phyloP scores from a whole-genome alignment of 2,888 invertebrate genomes.

The Ypsolopha sequella region DNA sequence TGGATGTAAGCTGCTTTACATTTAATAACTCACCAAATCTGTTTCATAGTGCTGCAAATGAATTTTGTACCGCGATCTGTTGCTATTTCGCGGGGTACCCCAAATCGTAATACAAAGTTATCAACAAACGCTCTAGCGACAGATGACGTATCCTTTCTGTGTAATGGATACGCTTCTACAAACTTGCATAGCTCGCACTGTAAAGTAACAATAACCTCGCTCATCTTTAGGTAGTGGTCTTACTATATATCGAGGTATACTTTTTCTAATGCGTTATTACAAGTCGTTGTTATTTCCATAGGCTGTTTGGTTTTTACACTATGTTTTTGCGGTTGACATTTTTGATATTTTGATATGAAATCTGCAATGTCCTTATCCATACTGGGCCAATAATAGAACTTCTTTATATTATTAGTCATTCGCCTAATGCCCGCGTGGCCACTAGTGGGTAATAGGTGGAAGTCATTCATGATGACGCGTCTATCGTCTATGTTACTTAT shows the following conservation, averaged over 20 bases:
- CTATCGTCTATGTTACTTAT: background rate
- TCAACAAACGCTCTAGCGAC: background rate
- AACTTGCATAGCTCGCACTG: constrained; percentile 2
- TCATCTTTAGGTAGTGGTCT: background rate
- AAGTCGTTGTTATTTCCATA: constrained; percentile 1
- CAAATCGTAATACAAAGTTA: background rate
- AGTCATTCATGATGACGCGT: too few species aligned
- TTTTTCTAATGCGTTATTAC: background rate
- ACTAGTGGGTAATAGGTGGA: constrained; percentile 1
- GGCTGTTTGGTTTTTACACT: background rate
- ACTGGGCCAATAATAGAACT: background rate
- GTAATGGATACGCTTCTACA: constrained; percentile 1
- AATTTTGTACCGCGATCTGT: background rate
- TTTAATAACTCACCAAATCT: background rate
- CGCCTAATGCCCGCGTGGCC: constrained; percentile 2
- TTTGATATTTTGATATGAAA: background rate
- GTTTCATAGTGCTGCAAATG: background rate
- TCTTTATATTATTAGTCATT: constrained; percentile 1
- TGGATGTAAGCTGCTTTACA: background rate
- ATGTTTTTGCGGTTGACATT: background rate
- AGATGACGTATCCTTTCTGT: background rate
- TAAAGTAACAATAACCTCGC: background rate
- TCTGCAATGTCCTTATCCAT: background rate
- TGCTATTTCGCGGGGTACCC: background rate
- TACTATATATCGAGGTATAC: background rate